A percentile compares a stretch with the other conserved stretches of the same genome.
phyloP scores from a whole-genome alignment of 2,113 vertebrate species.

The Scopus umbretta region DNA sequence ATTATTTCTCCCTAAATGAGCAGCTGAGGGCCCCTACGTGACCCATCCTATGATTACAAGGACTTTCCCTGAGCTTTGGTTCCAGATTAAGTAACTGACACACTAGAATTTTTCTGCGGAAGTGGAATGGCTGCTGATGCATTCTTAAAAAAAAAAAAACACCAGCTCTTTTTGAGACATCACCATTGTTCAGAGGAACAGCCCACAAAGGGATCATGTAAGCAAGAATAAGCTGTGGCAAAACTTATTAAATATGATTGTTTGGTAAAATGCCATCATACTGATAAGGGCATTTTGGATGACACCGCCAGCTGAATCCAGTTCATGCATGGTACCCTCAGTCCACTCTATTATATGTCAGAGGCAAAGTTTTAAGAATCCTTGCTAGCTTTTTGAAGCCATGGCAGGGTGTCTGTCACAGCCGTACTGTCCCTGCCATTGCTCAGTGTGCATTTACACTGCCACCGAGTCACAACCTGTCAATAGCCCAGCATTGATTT shows the following conservation, averaged over 20 bases:
- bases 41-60: neutral
- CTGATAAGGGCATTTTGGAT: neutral
- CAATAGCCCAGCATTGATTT: neutral
- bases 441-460: neutral
- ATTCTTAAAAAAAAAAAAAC: neutral
- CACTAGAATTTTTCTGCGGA: neutral
- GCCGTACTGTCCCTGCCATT: neutral
- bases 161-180: neutral
- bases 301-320: neutral
- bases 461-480: neutral
- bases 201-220: neutral
- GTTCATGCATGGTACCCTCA: neutral
- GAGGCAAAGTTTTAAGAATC: neutral
- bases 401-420: neutral
- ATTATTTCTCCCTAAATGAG: neutral
- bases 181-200: neutral
- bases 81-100: neutral
- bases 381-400: neutral
- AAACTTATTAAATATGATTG: neutral
- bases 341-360: neutral
- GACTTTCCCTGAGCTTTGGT: neutral
- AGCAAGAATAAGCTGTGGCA: neutral
- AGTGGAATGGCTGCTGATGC: neutral
- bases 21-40: neutral
- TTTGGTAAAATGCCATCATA: neutral